A percentile compares a stretch with the other conserved stretches of the same genome.
Conservation (phyloP, 2,797 vertebrate genomes). For the Hypotaenidia philippensis region DNA sequence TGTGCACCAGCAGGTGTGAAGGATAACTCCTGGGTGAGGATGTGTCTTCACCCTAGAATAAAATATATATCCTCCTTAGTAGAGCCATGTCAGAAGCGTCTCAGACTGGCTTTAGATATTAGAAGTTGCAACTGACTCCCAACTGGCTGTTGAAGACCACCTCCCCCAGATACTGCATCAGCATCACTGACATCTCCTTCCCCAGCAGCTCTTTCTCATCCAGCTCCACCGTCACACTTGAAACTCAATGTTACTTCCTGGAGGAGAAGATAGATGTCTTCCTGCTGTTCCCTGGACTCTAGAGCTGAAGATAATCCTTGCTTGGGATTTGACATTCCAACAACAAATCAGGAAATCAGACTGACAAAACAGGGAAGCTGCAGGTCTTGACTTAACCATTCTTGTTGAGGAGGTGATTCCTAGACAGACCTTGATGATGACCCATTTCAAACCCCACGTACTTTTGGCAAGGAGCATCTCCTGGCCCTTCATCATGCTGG, state of each 20-base stretch:
- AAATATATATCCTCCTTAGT: background rate
- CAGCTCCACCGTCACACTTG: background rate
- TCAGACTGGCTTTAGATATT: background rate
- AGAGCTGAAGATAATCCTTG: background rate
- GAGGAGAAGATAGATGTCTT: background rate
- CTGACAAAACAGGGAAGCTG: background rate
- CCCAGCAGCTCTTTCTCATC: background rate
- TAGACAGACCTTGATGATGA: rapidly evolving
- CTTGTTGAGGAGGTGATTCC: background rate
- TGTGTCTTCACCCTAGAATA: background rate
- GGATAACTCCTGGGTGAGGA: background rate
- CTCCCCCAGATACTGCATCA: background rate
- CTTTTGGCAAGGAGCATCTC: background rate
- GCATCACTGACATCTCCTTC: background rate
- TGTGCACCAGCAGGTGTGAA: background rate
- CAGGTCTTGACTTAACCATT: background rate
- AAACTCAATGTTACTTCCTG: background rate
- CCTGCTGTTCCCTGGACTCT: background rate
- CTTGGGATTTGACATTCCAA: background rate
- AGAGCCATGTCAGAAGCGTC: background rate
- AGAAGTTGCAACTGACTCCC: background rate
- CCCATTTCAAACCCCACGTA: background rate
- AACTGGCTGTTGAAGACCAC: background rate
- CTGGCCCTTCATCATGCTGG: background rate
- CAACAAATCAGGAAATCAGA: background rate